Base-by-base conservation (phyloP, 1,140 invertebrate species). In the Halictus rubicundus region DNA sequence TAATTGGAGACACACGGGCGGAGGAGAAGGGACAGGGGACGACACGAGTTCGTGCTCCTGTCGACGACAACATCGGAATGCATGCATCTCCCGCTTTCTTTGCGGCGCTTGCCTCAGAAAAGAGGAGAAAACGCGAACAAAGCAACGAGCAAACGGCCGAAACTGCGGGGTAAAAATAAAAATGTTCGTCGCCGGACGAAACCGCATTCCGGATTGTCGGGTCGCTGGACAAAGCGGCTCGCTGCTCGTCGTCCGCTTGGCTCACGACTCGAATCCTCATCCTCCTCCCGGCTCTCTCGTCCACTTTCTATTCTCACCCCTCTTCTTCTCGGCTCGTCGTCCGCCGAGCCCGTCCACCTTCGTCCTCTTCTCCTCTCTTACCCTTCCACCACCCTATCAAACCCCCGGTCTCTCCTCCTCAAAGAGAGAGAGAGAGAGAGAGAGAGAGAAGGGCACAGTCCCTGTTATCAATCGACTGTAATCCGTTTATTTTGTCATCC, bases 21-120 rank as follows among this genome's bases (percentile, higher is more conserved):
- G 2, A 63, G 12, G 46, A 32, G 75, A 61, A 61, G 27, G 39
- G 2, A 42, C 21, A 68, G 63, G 46, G 19, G 19, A 21, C 37
- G 19, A 68, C 16, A 70, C 42, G 54, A 71, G 80, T 70, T 71
- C 80, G 75, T 77, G 75, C 46, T 69, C 71, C 61, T 23, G 78
- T 80, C 81, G 16, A 68, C 66, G 72, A 68, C 81, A 80, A 80
- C 79, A 72, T 85, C 69, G 77, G 85, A 87, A 87, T 85, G 85
- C 86, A 87, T 81, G 86, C 81, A 86, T 86, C 83, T 87, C 75
- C 73, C 32, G 80, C 76, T 87, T 87, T 83, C 80, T 78, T 85
- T 78, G 81, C 76, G 61, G 77, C 59, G 63, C 74, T 75, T 57
- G 71, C 65, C 75, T 54, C 68, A 65, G 32, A 25, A 49, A 81